Base-by-base conservation (phyloP, 2,797 vertebrate genomes). In the Acanthornis magna region DNA sequence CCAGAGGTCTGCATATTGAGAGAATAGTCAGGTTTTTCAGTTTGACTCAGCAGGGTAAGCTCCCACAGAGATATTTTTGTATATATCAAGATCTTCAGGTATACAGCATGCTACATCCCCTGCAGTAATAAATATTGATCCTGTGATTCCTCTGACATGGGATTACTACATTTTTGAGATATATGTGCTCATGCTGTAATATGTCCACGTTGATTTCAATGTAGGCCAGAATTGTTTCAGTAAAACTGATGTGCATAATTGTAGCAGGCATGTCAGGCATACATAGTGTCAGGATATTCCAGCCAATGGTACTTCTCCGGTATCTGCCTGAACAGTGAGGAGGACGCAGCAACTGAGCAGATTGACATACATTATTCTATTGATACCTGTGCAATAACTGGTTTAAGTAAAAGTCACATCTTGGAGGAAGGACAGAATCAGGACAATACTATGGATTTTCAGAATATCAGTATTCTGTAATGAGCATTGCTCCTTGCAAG, bases 51-150 rank as follows among this genome's bases (percentile, higher is more conserved):
- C 40, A 75, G 51, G 12, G 9, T 76, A 66, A 73, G 40, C 38
- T 20, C 47, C 54, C 30, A 32, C 40, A 30, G 73, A 91, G 62
- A 40, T 61, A 42, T 18, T 84, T 87, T 80, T 57, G 17, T 78
- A 51, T 36, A 2, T 48, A 43, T 60, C 62, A 68, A 17, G 47
- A 83, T 80, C 30, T 88, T 84, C 62, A 87, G 81, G 50, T 83
- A 32, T 67, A 63, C 15, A 74, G 47, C 11, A 3, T 23, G 4
- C 43, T 93, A 11, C 63, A 51, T 81, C 54, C 77, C 79, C 87
- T 77, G 70, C 76, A 88, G 83, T 88, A 71, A 53, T 63, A 71
- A 91, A 53, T 89, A 91, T 71, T 61, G 75, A 91, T 91, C 60
- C 79, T 22, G 13, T 21, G 72, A 54, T 66, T 89, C 51, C 53